A percentile compares a stretch with the other conserved stretches of the same genome.
Evolutionary conservation across 2,797 vertebrate species (phyloP).

Genomic region (Siniperca obscura): DNA sequence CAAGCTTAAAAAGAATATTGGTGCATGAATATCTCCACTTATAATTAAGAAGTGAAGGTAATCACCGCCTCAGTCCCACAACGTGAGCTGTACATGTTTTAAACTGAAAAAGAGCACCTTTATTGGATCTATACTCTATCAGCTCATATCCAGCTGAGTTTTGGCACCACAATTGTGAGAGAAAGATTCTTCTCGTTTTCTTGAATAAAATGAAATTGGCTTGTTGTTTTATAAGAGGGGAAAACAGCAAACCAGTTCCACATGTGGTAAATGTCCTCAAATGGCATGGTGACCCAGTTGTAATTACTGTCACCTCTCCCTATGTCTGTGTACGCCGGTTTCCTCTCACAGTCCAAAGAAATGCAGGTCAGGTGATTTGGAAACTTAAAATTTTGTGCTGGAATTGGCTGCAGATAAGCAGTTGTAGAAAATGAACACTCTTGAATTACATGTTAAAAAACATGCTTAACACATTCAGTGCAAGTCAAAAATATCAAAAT

Average conservation of each 20-base stretch:
- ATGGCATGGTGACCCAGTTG: background rate
- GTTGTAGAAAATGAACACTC: background rate
- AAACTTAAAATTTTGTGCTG: background rate
- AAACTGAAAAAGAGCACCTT: background rate
- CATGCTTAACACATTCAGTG: background rate
- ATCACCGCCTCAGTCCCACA: background rate
- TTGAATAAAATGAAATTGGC: background rate
- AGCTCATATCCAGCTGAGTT: background rate
- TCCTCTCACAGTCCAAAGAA: background rate
- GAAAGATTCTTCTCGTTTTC: background rate
- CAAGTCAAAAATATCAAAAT: too few species aligned
- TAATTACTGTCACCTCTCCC: background rate
- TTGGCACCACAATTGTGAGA: background rate
- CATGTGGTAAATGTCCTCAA: background rate
- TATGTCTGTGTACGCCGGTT: background rate
- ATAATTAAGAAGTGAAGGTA: background rate
- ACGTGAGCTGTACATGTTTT: background rate
- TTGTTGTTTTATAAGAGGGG: background rate
- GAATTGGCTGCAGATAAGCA: background rate
- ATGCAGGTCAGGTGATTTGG: background rate
- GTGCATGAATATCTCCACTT: background rate
- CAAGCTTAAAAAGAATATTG: background rate
- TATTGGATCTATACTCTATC: background rate
- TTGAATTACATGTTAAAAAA: background rate
- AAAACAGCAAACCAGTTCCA: background rate